Evolutionary conservation across 2,797 vertebrate genomes (phyloP), one percentile per base, ranked within the genome.

Genomic region (Acanthurus tractus): DNA sequence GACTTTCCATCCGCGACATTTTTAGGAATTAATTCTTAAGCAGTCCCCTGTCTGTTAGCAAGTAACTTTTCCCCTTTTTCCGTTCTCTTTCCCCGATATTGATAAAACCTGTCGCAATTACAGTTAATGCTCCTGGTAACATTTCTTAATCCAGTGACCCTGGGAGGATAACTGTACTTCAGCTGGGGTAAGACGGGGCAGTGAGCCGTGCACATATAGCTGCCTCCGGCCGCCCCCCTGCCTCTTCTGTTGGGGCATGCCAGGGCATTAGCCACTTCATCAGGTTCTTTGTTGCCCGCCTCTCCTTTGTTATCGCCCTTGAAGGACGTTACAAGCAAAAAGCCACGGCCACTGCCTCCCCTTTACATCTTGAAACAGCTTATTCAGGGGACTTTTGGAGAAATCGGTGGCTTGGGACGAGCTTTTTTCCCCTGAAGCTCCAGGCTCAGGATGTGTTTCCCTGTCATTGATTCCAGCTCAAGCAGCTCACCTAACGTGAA

Each of bases 201-300:
- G 90, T 86, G 89, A 94, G 93, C 90, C 89, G 52, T 94, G 92
- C 88, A 83, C 71, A 74, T 82, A 82, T 78, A 85, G 83, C 89
- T 76, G 86, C 91, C 91, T 88, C 86, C 70, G 78, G 78, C 86
- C 75, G 74, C 83, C 89, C 89, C 88, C 91, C 88, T 76, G 90
- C 87, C 49, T 91, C 89, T 94, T 90, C 76, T 93, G 92, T 89
- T 93, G 91, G 90, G 93, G 89, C 92, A 92, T 87, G 88, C 92
- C 93, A 90, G 88, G 86, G 90, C 92, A 94, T 95, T 95, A 95
- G 90, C 87, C 89, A 93, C 93, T 94, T 95, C 91, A 95, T 96
- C 93, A 93, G 89, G 79, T 84, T 91, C 91, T 96, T 95, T 95
- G 94, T 95, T 89, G 88, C 90, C 88, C 58, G 76, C 78, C 76